Conservation (phyloP, 53 echinoderm and acorn worm genomes). For the Actinopyga echinites region DNA sequence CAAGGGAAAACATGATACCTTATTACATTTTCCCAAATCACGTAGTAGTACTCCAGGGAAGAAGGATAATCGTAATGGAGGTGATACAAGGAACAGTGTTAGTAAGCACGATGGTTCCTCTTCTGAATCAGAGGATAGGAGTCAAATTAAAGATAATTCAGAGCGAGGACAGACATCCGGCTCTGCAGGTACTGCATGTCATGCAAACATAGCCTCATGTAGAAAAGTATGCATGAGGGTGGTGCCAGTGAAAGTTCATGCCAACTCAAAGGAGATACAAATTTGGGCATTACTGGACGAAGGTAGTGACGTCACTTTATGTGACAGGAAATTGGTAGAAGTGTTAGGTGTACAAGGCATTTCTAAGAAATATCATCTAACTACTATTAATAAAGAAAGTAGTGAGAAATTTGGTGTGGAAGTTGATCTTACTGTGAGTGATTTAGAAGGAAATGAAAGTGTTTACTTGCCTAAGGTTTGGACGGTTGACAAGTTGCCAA, state of each 20-base stretch:
- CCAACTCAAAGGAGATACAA: neutral
- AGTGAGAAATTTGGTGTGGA: neutral
- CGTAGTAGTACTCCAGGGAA: no score
- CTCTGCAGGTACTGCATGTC: neutral
- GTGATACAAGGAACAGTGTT: no score
- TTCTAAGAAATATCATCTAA: conserved; percentile 18
- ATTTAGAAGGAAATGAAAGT: neutral
- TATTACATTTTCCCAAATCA: conserved; percentile 9
- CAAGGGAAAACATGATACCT: neutral
- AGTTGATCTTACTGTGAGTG: neutral
- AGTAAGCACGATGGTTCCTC: no score
- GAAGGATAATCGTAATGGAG: no score
- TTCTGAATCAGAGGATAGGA: no score
- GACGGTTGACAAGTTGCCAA: neutral
- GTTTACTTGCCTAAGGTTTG: neutral
- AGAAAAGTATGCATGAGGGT: neutral
- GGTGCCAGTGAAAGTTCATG: neutral
- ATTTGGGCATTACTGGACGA: conserved; percentile 58
- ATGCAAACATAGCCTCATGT: neutral
- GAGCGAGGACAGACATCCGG: neutral
- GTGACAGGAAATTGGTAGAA: conserved; percentile 41
- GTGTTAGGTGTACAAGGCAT: conserved; percentile 22
- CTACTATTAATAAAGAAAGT: conserved; percentile 13
- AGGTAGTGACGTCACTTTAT: conserved; percentile 55
- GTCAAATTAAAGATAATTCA: no score